phyloP scores from a whole-genome alignment of 2,797 vertebrate genomes.

The Cottoperca gobio region DNA sequence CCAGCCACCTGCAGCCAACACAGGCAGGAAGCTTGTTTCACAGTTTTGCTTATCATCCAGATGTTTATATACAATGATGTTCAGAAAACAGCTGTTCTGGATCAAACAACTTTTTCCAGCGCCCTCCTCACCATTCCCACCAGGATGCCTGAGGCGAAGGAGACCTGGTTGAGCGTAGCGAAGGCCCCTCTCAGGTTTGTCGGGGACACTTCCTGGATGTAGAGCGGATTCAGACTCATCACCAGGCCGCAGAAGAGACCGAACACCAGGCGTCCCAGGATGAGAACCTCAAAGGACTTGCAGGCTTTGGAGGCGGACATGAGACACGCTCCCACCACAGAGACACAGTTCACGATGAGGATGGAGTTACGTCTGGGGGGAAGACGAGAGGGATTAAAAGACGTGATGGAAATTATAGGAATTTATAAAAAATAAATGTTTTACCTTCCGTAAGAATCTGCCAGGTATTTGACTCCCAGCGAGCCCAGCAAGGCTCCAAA shows the following conservation, averaged over 20 bases:
- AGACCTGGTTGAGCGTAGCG: conserved; percentile 86
- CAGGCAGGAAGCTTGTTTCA: background rate
- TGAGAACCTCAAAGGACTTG: conserved; percentile 83
- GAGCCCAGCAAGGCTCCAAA: conserved; percentile 85
- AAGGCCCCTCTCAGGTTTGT: conserved; percentile 85
- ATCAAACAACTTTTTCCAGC: background rate
- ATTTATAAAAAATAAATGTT: too few relatives aligned
- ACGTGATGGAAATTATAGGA: background rate
- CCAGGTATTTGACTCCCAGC: conserved; percentile 83
- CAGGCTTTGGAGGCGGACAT: conserved; percentile 83
- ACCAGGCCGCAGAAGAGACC: conserved; percentile 86
- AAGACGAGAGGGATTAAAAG: rapidly evolving
- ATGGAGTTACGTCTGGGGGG: conserved; percentile 82
- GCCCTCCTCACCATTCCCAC: conserved; percentile 83
- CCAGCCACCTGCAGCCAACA: conserved; percentile 79
- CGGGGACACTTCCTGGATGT: conserved; percentile 87
- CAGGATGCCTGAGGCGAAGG: conserved; percentile 82
- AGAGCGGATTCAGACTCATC: conserved; percentile 87
- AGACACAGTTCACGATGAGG: conserved; percentile 83
- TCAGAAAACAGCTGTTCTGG: too few relatives aligned
- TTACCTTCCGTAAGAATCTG: conserved; percentile 84
- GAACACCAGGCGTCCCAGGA: conserved; percentile 83
- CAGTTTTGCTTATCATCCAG: background rate
- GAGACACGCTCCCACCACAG: conserved; percentile 78
- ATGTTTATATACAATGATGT: too few relatives aligned